Percentiles rank a stretch among this genome's conserved stretches.
Evolutionary conservation across 2,888 invertebrate genomes (phyloP).

Genomic region (Ochlodes sylvanus): DNA sequence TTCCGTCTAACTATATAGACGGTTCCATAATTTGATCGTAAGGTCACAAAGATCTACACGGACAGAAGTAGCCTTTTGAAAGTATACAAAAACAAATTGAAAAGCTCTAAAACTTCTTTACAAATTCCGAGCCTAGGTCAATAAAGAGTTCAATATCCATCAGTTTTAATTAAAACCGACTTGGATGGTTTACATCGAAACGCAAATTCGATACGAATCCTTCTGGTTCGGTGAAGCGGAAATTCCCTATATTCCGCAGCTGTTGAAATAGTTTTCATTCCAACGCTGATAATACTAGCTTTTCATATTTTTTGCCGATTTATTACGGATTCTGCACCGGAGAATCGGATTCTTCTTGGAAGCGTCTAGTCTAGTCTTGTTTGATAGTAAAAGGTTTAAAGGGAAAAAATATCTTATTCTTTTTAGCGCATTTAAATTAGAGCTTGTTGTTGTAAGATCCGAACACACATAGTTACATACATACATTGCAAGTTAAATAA

Average conservation of each 20-base stretch:
- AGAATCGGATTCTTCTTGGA: too few species aligned
- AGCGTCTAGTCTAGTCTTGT: too few species aligned
- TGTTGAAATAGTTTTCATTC: constrained; percentile 17
- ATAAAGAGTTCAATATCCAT: constrained; percentile 22
- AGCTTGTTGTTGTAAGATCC: too few species aligned
- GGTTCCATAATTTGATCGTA: too few species aligned
- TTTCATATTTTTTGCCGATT: neutral
- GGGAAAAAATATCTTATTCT: too few species aligned
- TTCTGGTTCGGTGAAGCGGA: constrained; percentile 21
- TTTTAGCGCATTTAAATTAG: too few species aligned
- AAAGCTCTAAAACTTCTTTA: constrained; percentile 9
- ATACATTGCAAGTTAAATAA: too few species aligned
- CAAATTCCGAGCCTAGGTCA: constrained; percentile 13
- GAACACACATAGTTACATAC: too few species aligned
- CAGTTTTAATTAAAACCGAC: constrained; percentile 33
- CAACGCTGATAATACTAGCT: neutral
- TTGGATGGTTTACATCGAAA: constrained; percentile 24
- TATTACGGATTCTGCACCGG: too few species aligned
- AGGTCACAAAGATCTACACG: neutral
- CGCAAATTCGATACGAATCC: constrained; percentile 21
- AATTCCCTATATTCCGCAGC: constrained; percentile 20
- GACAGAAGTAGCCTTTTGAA: neutral
- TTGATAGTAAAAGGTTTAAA: too few species aligned
- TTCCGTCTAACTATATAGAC: too few species aligned
- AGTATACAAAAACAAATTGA: neutral